phyloP scores from a whole-genome alignment of 2,797 vertebrate genomes.

The Liasis olivaceus region DNA sequence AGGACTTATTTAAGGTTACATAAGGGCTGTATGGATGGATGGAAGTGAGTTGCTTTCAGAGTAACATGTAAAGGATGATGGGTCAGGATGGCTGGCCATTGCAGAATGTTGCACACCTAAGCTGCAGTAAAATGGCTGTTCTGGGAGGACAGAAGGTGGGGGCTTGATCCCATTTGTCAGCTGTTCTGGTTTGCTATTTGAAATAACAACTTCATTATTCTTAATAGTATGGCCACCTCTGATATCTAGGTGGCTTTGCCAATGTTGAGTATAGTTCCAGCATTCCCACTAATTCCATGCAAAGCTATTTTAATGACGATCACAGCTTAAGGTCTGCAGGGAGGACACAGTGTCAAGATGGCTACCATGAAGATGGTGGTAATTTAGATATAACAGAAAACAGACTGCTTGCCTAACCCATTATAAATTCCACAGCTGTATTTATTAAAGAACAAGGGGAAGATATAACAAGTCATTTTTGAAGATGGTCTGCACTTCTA shows the following conservation, averaged over 20 bases:
- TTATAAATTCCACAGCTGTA: conserved; percentile 19
- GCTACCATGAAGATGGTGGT: not conserved
- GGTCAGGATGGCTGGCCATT: no score
- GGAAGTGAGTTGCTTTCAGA: no score
- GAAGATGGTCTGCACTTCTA: not conserved
- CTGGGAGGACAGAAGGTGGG: no score
- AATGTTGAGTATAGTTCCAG: not conserved
- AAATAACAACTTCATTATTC: no score
- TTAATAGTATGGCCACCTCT: no score
- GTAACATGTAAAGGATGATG: no score
- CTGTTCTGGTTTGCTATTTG: no score
- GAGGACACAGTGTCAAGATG: not conserved
- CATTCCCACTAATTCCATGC: not conserved
- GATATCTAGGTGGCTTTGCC: not conserved
- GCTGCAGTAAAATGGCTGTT: no score
- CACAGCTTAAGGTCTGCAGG: not conserved
- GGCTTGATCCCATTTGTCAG: no score
- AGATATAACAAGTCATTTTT: not conserved
- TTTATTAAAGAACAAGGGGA: not conserved
- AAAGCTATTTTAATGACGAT: not conserved
- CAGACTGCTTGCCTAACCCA: not conserved
- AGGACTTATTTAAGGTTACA: no score
- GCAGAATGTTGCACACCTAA: no score
- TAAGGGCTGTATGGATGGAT: no score
- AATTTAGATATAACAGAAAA: not conserved